Percentiles rank a stretch among this genome's conserved stretches.
Evolutionary conservation across 2,113 vertebrate species (phyloP).

Genomic region (Heterotilapia buettikoferi): DNA sequence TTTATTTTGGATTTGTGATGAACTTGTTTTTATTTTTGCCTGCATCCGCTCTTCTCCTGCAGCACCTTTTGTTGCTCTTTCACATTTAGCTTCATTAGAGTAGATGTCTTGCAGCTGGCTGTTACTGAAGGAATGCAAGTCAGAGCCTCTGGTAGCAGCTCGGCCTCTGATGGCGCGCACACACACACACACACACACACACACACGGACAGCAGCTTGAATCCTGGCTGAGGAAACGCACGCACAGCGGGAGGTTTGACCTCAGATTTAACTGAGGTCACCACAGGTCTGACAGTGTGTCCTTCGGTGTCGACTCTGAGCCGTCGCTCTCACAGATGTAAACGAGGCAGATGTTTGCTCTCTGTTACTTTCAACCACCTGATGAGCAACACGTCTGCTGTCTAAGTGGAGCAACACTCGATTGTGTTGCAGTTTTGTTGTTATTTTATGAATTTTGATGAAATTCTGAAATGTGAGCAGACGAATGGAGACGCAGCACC

Average conservation of each 20-base stretch:
- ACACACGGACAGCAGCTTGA: background rate
- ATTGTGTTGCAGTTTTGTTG: background rate
- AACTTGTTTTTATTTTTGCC: background rate
- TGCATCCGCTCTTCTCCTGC: background rate
- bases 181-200: background rate
- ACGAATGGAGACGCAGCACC: background rate
- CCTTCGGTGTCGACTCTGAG: background rate
- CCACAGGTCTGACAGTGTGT: background rate
- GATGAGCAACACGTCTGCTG: background rate
- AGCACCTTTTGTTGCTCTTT: rapidly evolving
- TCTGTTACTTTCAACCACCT: background rate
- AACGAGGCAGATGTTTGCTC: background rate
- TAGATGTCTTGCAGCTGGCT: background rate
- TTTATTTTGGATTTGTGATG: background rate
- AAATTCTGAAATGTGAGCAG: rapidly evolving
- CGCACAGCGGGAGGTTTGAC: background rate
- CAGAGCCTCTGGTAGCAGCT: background rate
- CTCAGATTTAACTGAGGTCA: background rate
- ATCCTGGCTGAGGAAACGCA: background rate
- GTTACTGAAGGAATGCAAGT: background rate
- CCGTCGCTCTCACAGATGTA: background rate
- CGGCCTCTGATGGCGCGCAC: background rate
- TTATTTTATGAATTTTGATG: background rate
- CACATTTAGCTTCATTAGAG: background rate
- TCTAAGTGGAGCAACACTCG: background rate